These are phyloP conservation scores for Astreopora myriophthalma DNA, from an alignment of 64 coral and sea anemone species.

Conservation along the genomic window DNA sequence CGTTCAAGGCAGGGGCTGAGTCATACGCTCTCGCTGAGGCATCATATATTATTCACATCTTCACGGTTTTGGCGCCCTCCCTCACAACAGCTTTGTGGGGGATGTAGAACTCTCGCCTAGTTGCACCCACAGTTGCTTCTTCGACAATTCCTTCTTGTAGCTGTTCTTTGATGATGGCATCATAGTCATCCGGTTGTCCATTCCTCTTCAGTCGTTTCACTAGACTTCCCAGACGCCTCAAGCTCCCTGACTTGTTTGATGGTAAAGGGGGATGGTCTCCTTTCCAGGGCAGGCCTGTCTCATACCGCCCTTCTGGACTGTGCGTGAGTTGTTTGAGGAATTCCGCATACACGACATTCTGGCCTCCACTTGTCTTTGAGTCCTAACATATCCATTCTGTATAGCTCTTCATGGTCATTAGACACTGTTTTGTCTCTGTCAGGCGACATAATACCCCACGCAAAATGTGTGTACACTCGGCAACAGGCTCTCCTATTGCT, in stretches of 20 bases:
- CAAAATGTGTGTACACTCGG: conserved; percentile 20
- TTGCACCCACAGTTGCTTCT: not conserved
- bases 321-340: conserved; percentile 28
- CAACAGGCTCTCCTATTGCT: conserved; percentile 15
- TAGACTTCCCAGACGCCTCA: conserved; percentile 5
- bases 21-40: conserved; percentile 1
- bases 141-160: conserved; percentile 34
- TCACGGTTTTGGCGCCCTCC: conserved; percentile 17
- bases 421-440: not conserved
- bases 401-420: conserved; percentile 42
- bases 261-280: conserved; percentile 9
- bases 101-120: conserved; percentile 9
- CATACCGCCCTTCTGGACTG: conserved; percentile 39
- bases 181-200: conserved; percentile 14
- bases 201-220: conserved; percentile 9
- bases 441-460: conserved; percentile 48
- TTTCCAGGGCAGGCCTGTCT: conserved; percentile 62
- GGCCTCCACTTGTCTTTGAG: conserved; percentile 28
- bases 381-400: conserved; percentile 48
- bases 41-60: conserved; percentile 32
- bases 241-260: conserved; percentile 46
- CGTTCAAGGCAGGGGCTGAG: conserved; percentile 8
- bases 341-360: conserved; percentile 28
- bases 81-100: conserved; percentile 51
- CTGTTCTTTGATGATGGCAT: conserved; percentile 45